These are phyloP conservation scores for Hyperoodon ampullatus DNA, from an alignment of 2,113 vertebrate genomes.

Conservation along the genomic window DNA sequence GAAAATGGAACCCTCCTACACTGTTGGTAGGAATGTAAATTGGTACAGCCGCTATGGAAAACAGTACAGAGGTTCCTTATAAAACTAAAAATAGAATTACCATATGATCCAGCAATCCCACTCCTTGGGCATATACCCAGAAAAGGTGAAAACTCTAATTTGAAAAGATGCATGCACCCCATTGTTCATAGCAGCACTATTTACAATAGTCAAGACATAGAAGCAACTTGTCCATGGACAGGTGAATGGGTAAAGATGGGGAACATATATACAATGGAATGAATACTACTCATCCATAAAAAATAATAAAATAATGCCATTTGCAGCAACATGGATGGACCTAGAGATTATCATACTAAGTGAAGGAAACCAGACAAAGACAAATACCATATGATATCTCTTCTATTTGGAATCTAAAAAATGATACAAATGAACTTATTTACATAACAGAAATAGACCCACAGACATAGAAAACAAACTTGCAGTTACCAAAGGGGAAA, in stretches of 20 bases:
- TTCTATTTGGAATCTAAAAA: background rate
- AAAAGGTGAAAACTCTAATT: background rate
- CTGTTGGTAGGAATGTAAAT: background rate
- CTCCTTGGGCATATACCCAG: background rate
- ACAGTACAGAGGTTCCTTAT: background rate
- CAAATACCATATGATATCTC: background rate
- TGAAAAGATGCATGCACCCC: background rate
- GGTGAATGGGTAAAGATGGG: background rate
- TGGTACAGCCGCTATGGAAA: background rate
- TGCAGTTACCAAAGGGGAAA: background rate
- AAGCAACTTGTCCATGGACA: background rate
- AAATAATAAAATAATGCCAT: background rate
- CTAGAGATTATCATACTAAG: background rate
- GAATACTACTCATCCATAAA: background rate
- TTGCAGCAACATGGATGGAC: background rate
- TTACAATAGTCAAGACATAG: background rate
- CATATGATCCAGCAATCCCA: background rate
- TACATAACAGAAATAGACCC: background rate
- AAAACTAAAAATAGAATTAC: background rate
- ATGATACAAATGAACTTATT: background rate
- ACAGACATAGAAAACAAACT: background rate
- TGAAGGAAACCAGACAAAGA: background rate
- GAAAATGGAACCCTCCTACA: background rate
- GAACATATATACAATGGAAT: background rate
- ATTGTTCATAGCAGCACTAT: background rate